phyloP scores from a whole-genome alignment of 2,797 vertebrate species.

The Mormyrops boulengeri region DNA sequence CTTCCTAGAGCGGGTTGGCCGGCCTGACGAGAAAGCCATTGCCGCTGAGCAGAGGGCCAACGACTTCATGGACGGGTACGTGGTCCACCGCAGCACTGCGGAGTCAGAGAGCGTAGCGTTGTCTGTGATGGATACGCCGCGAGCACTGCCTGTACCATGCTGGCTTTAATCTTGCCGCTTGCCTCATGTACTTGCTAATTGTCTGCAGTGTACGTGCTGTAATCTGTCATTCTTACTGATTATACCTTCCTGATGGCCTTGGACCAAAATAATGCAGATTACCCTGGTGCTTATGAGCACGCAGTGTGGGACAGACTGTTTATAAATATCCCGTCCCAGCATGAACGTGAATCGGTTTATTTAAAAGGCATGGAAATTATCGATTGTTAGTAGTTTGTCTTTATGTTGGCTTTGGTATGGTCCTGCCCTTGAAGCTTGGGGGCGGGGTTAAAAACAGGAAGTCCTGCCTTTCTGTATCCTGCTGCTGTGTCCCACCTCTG shows the following conservation, averaged over 20 bases:
- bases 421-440: not conserved
- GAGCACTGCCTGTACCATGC: not conserved
- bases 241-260: not conserved
- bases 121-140: not conserved
- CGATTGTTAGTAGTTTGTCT: not conserved
- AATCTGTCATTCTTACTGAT: not conserved
- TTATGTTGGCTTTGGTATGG: not conserved
- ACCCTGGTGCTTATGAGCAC: not conserved
- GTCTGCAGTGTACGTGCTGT: not conserved
- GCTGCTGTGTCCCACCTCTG: not conserved
- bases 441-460: not conserved
- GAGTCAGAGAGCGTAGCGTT: not conserved
- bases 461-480: not conserved
- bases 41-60: constrained; percentile 95
- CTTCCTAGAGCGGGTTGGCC: constrained; percentile 90
- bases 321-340: not conserved
- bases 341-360: not conserved
- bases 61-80: constrained; percentile 93
- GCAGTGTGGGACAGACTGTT: not conserved
- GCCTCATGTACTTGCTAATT: not conserved
- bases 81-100: not conserved
- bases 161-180: not conserved
- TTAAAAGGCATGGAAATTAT: not conserved
- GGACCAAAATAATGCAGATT: not conserved
- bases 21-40: constrained; percentile 95